These are phyloP conservation scores for Anguilla megastoma DNA, from an alignment of 2,797 vertebrate species.

Conservation along the genomic window DNA sequence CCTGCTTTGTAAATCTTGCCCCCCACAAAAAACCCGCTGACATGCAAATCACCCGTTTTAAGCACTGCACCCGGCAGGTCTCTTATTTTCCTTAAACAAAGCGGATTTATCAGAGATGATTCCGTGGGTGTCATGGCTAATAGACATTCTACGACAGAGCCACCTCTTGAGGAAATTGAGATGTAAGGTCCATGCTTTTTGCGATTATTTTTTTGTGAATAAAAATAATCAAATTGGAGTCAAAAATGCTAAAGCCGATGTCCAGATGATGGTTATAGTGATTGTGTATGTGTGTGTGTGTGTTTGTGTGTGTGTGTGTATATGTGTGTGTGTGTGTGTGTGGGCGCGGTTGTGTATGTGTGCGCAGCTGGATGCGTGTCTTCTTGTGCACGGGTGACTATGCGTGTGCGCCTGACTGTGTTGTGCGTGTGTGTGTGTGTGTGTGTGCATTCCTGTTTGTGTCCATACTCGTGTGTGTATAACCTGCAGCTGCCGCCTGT, in stretches of 20 bases:
- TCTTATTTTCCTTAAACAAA: conserved; percentile 29
- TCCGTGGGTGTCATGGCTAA: conserved; percentile 48
- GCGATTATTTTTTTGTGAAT: background rate
- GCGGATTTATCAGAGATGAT: conserved; percentile 36
- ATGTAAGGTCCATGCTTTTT: background rate
- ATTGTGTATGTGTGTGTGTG: background rate
- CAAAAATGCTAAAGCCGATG: background rate
- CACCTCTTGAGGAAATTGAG: background rate
- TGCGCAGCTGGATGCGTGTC: conserved; percentile 3
- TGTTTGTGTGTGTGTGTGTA: conserved; percentile 1
- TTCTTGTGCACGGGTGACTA: background rate
- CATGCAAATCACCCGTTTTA: conserved; percentile 48
- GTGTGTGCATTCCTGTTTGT: background rate
- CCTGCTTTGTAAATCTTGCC: conserved; percentile 63
- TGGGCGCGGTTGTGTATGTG: background rate
- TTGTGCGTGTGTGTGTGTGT: background rate
- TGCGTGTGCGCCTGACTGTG: background rate
- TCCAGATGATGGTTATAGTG: background rate
- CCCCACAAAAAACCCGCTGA: conserved; percentile 65
- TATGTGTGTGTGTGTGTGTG: background rate
- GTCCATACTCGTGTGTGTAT: conserved; percentile 23
- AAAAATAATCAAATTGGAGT: conserved; percentile 8
- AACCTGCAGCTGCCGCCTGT: conserved; percentile 47
- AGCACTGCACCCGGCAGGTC: background rate
- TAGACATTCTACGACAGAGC: conserved; percentile 44